Percentiles rank a stretch among this genome's conserved stretches.
phyloP scores from a whole-genome alignment of 2,888 invertebrate species.

The Ormia ochracea region DNA sequence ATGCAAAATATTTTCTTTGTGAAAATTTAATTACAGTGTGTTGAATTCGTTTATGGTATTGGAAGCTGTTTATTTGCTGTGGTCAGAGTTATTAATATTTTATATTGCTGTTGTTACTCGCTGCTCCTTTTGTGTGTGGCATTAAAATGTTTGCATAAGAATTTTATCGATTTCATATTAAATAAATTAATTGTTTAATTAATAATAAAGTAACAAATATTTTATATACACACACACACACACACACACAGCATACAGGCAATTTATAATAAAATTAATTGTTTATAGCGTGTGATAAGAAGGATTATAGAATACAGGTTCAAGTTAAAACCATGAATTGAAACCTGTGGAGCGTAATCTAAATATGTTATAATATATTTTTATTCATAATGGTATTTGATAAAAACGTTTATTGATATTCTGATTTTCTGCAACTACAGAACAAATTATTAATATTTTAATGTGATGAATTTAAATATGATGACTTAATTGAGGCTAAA shows the following conservation, averaged over 20 bases:
- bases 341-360: neutral
- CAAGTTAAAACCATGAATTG: neutral
- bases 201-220: constrained; percentile 4
- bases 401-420: too few species aligned
- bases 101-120: neutral
- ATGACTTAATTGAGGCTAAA: too few species aligned
- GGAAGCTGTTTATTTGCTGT: constrained; percentile 1
- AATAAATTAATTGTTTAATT: constrained; percentile 30
- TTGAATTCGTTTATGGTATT: neutral
- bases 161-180: constrained; percentile 28
- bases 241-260: neutral
- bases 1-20: neutral
- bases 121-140: neutral
- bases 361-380: neutral
- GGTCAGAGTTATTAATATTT: neutral
- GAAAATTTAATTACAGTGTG: neutral
- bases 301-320: neutral
- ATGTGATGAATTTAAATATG: too few species aligned
- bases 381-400: too few species aligned
- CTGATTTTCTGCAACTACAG: too few species aligned
- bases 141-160: constrained; percentile 27
- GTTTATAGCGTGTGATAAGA: neutral
- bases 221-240: neutral
- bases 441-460: too few species aligned
- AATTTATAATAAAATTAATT: constrained; percentile 2